phyloP scores from a whole-genome alignment of 2,797 vertebrate species.

The Pampus argenteus region DNA sequence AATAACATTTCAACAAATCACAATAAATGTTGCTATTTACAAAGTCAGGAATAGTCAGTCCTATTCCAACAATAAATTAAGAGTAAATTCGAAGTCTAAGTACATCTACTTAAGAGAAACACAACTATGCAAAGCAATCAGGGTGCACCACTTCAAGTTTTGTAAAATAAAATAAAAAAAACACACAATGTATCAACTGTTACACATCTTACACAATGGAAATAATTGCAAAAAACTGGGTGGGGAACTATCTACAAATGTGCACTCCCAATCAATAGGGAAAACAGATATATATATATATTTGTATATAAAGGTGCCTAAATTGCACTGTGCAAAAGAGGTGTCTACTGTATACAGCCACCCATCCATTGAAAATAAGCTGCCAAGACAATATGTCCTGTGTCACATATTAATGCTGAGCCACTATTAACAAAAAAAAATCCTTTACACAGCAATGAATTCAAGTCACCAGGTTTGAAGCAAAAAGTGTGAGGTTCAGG shows the following conservation, averaged over 20 bases:
- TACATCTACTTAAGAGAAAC: slow-evolving; percentile 76
- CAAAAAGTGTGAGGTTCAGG: slow-evolving; percentile 39
- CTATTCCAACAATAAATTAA: slow-evolving; percentile 85
- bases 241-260: slow-evolving; percentile 82
- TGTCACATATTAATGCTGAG: slow-evolving; percentile 74
- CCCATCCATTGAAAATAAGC: slow-evolving; percentile 77
- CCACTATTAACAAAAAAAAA: slow-evolving; percentile 66
- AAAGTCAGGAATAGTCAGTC: slow-evolving; percentile 73
- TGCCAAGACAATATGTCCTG: slow-evolving; percentile 79
- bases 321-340: slow-evolving; percentile 87
- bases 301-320: slow-evolving; percentile 72
- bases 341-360: slow-evolving; percentile 79
- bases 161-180: slow-evolving; percentile 65
- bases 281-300: slow-evolving; percentile 61
- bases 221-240: slow-evolving; percentile 75
- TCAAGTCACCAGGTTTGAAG: slow-evolving; percentile 83
- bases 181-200: slow-evolving; percentile 72
- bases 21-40: slow-evolving; percentile 82
- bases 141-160: slow-evolving; percentile 79
- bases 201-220: slow-evolving; percentile 78
- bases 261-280: slow-evolving; percentile 79
- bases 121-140: slow-evolving; percentile 79
- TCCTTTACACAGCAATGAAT: slow-evolving; percentile 79
- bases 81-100: slow-evolving; percentile 79
- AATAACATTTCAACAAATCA: slow-evolving; percentile 86